Evolutionary conservation across 1,140 invertebrate species (phyloP).

Genomic region (Ylistrum balloti): DNA sequence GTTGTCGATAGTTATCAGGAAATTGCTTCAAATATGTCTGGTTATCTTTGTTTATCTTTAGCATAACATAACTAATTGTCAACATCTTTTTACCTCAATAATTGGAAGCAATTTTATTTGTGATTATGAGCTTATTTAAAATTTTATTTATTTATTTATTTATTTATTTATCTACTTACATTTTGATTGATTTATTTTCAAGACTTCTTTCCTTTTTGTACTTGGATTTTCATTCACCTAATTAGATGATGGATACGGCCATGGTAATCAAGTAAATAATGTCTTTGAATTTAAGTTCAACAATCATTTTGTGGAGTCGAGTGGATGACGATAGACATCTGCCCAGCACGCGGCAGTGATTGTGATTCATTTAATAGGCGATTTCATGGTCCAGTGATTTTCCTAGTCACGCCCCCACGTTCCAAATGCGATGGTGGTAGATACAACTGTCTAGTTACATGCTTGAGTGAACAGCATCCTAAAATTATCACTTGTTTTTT

Average conservation of each 20-base stretch:
- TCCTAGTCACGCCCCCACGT: not conserved
- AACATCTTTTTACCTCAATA: too few species aligned
- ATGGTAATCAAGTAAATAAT: not conserved
- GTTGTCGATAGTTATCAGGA: not conserved
- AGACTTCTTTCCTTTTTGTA: too few species aligned
- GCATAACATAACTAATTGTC: not conserved
- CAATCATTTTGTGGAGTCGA: conserved; percentile 20
- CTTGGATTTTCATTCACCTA: too few species aligned
- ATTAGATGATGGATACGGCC: not conserved
- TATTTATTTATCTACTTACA: too few species aligned
- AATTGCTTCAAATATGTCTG: not conserved
- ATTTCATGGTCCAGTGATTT: conserved; percentile 24
- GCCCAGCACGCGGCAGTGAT: not conserved
- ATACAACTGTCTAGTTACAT: not conserved
- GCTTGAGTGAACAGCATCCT: not conserved
- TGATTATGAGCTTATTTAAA: too few species aligned
- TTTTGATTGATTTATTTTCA: too few species aligned
- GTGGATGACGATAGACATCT: conserved; percentile 33
- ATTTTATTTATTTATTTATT: too few species aligned
- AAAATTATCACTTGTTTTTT: not conserved
- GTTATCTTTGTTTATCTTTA: not conserved
- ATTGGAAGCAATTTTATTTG: too few species aligned
- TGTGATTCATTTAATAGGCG: conserved; percentile 1
- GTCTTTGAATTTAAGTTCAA: conserved; percentile 1
- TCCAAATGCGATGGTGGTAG: not conserved